phyloP scores from a whole-genome alignment of 2,113 vertebrate species.

The Actinemys pallida region DNA sequence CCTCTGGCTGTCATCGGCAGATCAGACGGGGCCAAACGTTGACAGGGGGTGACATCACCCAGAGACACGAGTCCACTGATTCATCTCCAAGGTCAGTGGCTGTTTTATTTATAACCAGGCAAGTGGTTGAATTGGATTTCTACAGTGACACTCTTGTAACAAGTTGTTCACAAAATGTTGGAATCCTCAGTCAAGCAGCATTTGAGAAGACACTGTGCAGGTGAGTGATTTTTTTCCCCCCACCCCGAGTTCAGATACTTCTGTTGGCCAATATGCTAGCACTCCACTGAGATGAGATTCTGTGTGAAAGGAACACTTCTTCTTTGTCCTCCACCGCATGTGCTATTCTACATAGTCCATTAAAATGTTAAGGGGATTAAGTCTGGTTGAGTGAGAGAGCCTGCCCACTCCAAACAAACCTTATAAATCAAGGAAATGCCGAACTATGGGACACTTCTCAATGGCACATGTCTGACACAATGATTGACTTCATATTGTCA shows the following conservation, averaged over 20 bases:
- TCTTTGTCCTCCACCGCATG: not conserved
- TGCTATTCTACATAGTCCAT: not conserved
- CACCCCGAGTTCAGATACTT: not conserved
- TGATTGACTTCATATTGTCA: not conserved
- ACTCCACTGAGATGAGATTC: not conserved
- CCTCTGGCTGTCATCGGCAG: conserved; percentile 23
- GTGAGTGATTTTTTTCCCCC: not conserved
- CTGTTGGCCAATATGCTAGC: not conserved
- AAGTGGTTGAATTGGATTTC: conserved; percentile 12
- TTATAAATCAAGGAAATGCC: not conserved
- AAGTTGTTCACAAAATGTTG: not conserved
- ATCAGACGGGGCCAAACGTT: not conserved
- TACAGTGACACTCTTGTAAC: not conserved
- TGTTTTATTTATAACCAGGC: conserved; percentile 53
- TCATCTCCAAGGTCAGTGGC: not conserved
- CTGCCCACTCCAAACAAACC: too few relatives aligned
- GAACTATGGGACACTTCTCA: not conserved
- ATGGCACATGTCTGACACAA: too few relatives aligned
- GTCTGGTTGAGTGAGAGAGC: not conserved
- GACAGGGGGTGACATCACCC: conserved; percentile 60
- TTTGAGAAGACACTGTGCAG: not conserved
- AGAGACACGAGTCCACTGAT: conserved; percentile 49
- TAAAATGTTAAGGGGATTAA: not conserved
- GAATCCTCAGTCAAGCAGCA: too few relatives aligned
- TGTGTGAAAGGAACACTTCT: not conserved